Conservation (phyloP, 2,113 vertebrate genomes). For the Sisor rabdophorus region DNA sequence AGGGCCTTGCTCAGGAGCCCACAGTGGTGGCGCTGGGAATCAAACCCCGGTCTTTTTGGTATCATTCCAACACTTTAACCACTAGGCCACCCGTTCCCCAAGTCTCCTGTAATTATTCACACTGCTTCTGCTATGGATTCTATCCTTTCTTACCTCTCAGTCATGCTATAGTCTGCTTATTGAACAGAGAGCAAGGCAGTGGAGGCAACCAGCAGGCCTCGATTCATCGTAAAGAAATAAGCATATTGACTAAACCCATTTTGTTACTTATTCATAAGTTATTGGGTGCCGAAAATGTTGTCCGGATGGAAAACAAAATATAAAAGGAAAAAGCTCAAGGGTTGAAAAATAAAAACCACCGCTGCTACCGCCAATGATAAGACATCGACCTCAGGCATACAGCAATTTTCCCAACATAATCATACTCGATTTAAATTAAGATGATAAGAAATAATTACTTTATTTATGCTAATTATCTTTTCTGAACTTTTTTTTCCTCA, state of each 20-base stretch:
- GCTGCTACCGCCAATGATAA: neutral
- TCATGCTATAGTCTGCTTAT: neutral
- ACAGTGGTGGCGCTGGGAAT: too few relatives aligned
- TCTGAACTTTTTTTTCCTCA: neutral
- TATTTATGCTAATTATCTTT: neutral
- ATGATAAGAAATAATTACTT: neutral
- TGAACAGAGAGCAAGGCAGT: neutral
- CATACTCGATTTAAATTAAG: neutral
- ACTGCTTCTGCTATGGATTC: too few relatives aligned
- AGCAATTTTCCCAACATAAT: neutral
- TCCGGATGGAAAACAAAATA: neutral
- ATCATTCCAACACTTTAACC: too few relatives aligned
- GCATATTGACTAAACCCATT: neutral
- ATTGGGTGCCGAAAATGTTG: neutral
- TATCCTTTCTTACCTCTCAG: too few relatives aligned
- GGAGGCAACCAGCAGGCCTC: neutral
- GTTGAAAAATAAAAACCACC: neutral
- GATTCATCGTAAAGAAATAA: neutral
- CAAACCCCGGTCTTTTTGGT: too few relatives aligned
- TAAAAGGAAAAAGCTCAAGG: neutral
- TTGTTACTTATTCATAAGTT: neutral
- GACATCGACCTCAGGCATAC: neutral
- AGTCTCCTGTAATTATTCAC: neutral
- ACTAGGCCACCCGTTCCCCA: too few relatives aligned
- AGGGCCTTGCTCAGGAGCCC: too few relatives aligned